Evolutionary conservation across 2,888 invertebrate species (phyloP), one percentile per base, ranked within the genome.

Genomic region (Saturnia japonica): DNA sequence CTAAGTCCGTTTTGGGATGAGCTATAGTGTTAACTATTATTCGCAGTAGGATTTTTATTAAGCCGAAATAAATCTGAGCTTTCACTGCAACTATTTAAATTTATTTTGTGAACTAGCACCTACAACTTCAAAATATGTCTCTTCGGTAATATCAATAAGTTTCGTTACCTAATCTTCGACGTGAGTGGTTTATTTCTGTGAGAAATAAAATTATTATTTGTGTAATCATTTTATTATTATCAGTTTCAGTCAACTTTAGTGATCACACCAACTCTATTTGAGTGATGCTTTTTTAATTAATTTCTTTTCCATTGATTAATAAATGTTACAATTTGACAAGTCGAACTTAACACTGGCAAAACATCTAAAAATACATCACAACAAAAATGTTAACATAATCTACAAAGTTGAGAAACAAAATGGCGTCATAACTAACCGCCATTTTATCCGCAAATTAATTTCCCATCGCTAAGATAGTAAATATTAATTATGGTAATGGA

Each of bases 401-500:
- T 57, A 25, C 28, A 28, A 28, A 60, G 4, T 4, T 54, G 1
- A 28, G 28, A 57, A 60, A 60, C 57, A 60, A 28, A 28, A 60
- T 60, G 57, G 28, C 57, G 28, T 25, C 28, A 60, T 19, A 28
- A 1, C 28, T 60, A 60, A 60, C 25, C 57, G 57, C 28, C 12
- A 12, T 60, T 28, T 60, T 60, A 60, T 28, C 57, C 28, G 16
- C 11, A 12, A 28, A 25, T 25, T 60, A 14, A 28, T 28, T 25
- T 25, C 12, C 25, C 28, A 28, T 28, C 22, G 54, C 22, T n/a
- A 54, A 22, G 54, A 54, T 22, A 28, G 25, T 60, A 25, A 60
- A 28, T 60, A 68, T 28, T 45, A n/a, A 45, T 68, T 47, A 68
- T 28, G 45, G 45, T 47, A 47, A 45, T 60, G 57, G 3, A 28